phyloP scores from a whole-genome alignment of 2,888 invertebrate species.

The Catocala fraxini region DNA sequence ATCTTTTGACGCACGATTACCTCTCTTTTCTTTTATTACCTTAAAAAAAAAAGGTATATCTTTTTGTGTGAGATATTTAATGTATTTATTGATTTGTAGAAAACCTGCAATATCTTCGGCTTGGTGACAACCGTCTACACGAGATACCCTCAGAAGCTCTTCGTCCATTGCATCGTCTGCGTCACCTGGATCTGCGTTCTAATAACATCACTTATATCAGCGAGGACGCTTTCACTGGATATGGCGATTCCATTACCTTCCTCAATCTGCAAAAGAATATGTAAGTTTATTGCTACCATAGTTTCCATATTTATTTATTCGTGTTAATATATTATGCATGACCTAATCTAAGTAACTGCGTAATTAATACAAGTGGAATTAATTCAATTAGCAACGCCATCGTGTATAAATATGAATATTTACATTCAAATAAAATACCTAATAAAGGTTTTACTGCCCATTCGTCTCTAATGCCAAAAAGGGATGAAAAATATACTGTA shows the following conservation, averaged over 20 bases:
- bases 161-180: slow-evolving; percentile 93
- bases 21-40: too few relatives aligned
- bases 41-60: too few relatives aligned
- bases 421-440: not conserved
- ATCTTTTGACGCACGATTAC: too few relatives aligned
- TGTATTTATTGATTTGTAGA: slow-evolving; percentile 81
- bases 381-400: not conserved
- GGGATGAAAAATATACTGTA: slow-evolving; percentile 24
- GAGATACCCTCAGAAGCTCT: slow-evolving; percentile 95
- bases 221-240: slow-evolving; percentile 96
- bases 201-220: slow-evolving; percentile 95
- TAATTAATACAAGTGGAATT: not conserved
- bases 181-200: slow-evolving; percentile 95
- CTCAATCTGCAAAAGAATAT: slow-evolving; percentile 96
- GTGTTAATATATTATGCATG: not conserved
- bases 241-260: slow-evolving; percentile 97
- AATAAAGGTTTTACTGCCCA: slow-evolving; percentile 27
- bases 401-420: slow-evolving; percentile 6
- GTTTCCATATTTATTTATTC: not conserved
- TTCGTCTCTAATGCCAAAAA: slow-evolving; percentile 31
- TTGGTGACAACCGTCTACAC: slow-evolving; percentile 96
- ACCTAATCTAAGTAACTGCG: too few relatives aligned
- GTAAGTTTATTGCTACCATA: slow-evolving; percentile 84
- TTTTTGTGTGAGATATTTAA: not conserved
- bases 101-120: slow-evolving; percentile 95